Base-by-base conservation (phyloP, 2,113 vertebrate genomes). In the Hemichromis elongatus region DNA sequence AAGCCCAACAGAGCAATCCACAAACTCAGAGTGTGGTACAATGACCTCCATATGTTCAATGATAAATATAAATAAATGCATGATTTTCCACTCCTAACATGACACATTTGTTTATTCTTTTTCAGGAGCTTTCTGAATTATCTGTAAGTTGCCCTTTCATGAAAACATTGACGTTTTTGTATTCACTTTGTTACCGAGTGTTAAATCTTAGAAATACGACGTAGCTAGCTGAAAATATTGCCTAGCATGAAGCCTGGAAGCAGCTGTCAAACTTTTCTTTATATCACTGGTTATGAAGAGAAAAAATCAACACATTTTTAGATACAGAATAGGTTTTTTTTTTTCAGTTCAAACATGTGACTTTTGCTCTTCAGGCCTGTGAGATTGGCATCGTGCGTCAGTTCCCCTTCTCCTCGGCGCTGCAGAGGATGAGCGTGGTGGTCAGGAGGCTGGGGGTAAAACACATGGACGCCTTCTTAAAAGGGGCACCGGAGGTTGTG, bases 341-440 rank as follows among this genome's bases (percentile, higher is more conserved):
- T 14, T 56, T 70, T 11, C 9, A 30, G 40, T 73, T 73, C 9
- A 73, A 73, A 75, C 26, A 5, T 75, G 70, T 52, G 70, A 52
- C 70, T n/a, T 86, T 35, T 89, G 7, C 26, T 85, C 83, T 37
- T 77, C 94, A 99, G 98, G 91, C 95, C 75, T 97, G 97, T 61
- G 98, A 99, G 92, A 98, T 99, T 3, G 99, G 99, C 55, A 98
- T 99, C 0, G 97, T 99, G 77, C 97, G 97, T 12, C 98, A 99
- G 96, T 99, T 99, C 85, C 98, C 98, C 0, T 99, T 99, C 94
- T 99, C 98, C 73, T 99, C 98, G 0, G 96, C 93, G 19, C 73
- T 99, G 89, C 99, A 99, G 93, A 97, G 98, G 75, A 99, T 99
- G 98, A 97, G 97, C 28, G 98, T 99, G 14, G 96, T 99, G 85